Conservation (phyloP, 2,113 vertebrate genomes). For the Sprattus sprattus region DNA sequence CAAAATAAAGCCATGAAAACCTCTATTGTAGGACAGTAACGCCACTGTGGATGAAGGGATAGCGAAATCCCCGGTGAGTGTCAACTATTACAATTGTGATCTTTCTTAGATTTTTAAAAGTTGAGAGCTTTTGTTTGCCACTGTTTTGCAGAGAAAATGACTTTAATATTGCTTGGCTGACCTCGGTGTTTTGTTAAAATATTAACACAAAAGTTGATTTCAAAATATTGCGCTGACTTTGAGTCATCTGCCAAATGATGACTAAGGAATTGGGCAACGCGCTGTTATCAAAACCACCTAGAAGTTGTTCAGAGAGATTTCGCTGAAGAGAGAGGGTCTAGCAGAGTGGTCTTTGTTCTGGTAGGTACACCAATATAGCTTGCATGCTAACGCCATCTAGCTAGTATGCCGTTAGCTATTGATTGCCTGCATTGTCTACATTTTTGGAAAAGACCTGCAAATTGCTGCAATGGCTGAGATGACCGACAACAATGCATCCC, state of each 20-base stretch:
- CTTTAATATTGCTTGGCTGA: slow-evolving; percentile 39
- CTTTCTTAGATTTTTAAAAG: neutral
- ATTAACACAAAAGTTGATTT: slow-evolving; percentile 42
- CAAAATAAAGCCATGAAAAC: slow-evolving; percentile 25
- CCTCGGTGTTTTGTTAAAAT: slow-evolving; percentile 35
- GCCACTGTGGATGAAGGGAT: neutral
- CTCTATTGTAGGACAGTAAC: neutral
- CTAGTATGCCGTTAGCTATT: slow-evolving; percentile 22
- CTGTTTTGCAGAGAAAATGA: slow-evolving; percentile 19
- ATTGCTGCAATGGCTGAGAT: neutral
- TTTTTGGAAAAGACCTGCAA: slow-evolving; percentile 11
- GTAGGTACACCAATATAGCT: slow-evolving; percentile 43
- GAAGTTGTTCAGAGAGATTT: slow-evolving; percentile 38
- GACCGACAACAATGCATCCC: neutral
- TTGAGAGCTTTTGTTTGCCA: slow-evolving; percentile 25
- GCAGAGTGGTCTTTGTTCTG: slow-evolving; percentile 52
- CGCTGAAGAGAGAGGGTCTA: slow-evolving; percentile 16
- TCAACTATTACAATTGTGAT: neutral
- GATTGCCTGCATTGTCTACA: slow-evolving; percentile 36
- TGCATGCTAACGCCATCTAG: slow-evolving; percentile 23
- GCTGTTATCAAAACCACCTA: slow-evolving; percentile 22
- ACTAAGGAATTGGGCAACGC: neutral
- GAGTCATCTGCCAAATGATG: slow-evolving; percentile 1
- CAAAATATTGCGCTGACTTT: neutral
- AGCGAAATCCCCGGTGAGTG: neutral